Percentiles rank a stretch among this genome's conserved stretches.
Conservation (phyloP, 2,797 vertebrate genomes). For the Myotis planiceps region DNA sequence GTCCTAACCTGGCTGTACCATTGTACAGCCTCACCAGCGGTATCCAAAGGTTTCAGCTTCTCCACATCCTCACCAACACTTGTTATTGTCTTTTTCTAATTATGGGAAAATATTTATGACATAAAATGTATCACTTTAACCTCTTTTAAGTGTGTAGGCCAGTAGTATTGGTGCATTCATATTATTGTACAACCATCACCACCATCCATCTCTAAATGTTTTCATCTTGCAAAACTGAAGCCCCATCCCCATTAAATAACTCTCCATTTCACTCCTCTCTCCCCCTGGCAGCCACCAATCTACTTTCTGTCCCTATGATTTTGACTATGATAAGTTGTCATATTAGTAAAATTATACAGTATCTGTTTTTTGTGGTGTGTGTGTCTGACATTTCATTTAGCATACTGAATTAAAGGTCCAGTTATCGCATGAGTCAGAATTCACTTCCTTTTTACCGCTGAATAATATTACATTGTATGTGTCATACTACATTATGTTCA, state of each 20-base stretch:
- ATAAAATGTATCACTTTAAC: neutral
- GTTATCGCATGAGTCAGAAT: neutral
- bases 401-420: neutral
- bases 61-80: neutral
- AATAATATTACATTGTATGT: neutral
- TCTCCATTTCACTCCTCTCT: neutral
- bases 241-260: neutral
- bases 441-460: neutral
- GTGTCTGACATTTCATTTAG: neutral
- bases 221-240: neutral
- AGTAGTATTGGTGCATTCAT: neutral
- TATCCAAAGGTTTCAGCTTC: neutral
- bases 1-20: neutral
- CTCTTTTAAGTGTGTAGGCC: neutral
- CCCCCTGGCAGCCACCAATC: neutral
- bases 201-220: neutral
- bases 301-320: neutral
- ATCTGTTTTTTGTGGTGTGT: neutral
- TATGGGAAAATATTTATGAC: neutral
- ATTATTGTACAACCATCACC: neutral
- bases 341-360: neutral
- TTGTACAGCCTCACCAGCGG: neutral
- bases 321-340: neutral
- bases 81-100: neutral
- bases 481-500: neutral